Evolutionary conservation across 2,113 vertebrate species (phyloP).

Genomic region (Scomber colias): DNA sequence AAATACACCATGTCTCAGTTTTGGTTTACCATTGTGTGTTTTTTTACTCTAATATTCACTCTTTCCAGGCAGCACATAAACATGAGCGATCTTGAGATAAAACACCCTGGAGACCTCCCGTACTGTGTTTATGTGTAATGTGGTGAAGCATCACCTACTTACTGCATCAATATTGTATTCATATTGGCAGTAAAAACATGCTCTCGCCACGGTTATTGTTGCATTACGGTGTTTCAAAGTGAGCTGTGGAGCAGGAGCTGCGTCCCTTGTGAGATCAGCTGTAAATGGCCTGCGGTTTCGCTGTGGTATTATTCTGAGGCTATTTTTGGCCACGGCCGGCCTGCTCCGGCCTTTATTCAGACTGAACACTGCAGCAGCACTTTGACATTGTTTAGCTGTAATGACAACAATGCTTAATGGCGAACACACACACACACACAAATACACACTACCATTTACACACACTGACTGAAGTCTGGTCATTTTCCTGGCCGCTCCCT

Average conservation of each 20-base stretch:
- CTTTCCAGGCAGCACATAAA: neutral
- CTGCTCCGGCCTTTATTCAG: slow-evolving; percentile 15
- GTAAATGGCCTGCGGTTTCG: slow-evolving; percentile 51
- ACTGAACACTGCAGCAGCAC: slow-evolving; percentile 17
- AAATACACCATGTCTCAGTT: too few species aligned
- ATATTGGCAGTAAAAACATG: slow-evolving; percentile 37
- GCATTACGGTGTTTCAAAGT: slow-evolving; percentile 41
- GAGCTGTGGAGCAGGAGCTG: neutral
- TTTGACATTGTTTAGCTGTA: slow-evolving; percentile 6
- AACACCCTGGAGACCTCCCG: slow-evolving; percentile 32
- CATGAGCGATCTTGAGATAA: neutral
- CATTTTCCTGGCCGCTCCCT: slow-evolving; percentile 33
- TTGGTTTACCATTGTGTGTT: neutral
- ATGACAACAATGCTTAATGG: neutral
- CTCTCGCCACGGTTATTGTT: slow-evolving; percentile 34
- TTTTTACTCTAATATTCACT: neutral
- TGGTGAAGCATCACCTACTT: slow-evolving; percentile 45
- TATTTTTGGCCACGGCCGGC: slow-evolving; percentile 42
- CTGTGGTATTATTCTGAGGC: slow-evolving; percentile 46
- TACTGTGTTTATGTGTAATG: slow-evolving; percentile 30
- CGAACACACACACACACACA: neutral
- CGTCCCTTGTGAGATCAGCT: slow-evolving; percentile 45
- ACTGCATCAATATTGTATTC: slow-evolving; percentile 37
- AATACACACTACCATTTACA: neutral
- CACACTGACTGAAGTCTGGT: neutral